Evolutionary conservation across 2,888 invertebrate genomes (phyloP), one percentile per base, ranked within the genome.

Genomic region (Sipha maydis): DNA sequence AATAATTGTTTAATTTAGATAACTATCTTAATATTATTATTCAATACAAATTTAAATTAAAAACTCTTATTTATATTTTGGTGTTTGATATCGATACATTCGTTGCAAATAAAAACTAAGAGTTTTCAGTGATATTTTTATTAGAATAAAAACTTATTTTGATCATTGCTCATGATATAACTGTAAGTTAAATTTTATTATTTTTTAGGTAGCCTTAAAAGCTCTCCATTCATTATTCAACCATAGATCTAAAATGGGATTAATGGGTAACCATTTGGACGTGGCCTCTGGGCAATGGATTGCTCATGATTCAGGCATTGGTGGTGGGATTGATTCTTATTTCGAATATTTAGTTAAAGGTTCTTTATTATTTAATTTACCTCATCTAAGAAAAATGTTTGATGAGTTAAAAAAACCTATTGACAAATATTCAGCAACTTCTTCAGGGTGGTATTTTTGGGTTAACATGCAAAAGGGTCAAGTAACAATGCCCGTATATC

Each of bases 381-480:
- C 99, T 0, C 96, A 97, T 91, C 92, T 99, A 48, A 95, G 99
- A 94, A 95, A 96, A 83, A 97, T 98, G 94, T 99, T 99, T 91
- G 93, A 95, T 89, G 96, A 96, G 91, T 95, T 95, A 0, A 94
- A 95, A 83, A 92, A 93, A 79, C 94, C 95, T 0, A 96, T 97
- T 75, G 97, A 97, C 91, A 96, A 96, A 75, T 90, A 97, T 91
- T 80, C 82, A n/a, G 93, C 99, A 91, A 96, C 97, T 91, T 95
- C 96, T 91, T 98, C 98, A 91, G 99, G 99, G 92, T 99, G 99
- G 99, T 98, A 98, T 92, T 95, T 99, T 91, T 99, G 99, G 99
- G 99, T 98, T 0, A 97, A 98, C n/a, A 99, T 99, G 99, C 94
- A 96, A 78, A 97, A 98, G 91, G 99, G 97, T 0, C 96, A 97